Percentiles rank a stretch among this genome's conserved stretches.
These are phyloP conservation scores for Drosophila paracracens DNA, from an alignment of 2,888 invertebrate species.

Conservation along the genomic window DNA sequence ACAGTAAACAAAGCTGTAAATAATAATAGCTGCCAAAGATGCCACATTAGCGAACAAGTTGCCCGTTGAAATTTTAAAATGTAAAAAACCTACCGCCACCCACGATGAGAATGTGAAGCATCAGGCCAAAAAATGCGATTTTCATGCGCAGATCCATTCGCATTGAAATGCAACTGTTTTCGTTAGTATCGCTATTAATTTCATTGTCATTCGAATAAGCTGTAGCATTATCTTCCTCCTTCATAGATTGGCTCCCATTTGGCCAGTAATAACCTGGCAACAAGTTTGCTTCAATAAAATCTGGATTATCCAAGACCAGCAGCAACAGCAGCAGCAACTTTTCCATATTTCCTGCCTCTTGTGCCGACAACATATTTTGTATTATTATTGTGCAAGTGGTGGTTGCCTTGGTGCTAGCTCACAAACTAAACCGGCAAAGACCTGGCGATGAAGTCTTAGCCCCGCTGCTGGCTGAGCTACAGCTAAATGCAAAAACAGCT, in stretches of 20 bases:
- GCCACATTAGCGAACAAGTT: constrained; percentile 12
- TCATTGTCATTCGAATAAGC: constrained; percentile 13
- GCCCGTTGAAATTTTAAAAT: neutral
- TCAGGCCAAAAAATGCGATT: constrained; percentile 36
- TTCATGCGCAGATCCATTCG: constrained; percentile 24
- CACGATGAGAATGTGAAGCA: constrained; percentile 60
- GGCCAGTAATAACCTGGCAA: constrained; percentile 35
- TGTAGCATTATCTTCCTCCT: constrained; percentile 27
- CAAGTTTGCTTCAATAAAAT: neutral
- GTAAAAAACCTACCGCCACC: constrained; percentile 42
- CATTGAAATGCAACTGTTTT: neutral
- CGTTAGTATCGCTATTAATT: constrained; percentile 13
- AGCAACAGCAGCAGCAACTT: constrained; percentile 14
- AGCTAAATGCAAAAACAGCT: constrained; percentile 47
- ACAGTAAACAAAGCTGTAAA: constrained; percentile 51
- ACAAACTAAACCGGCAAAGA: constrained; percentile 22
- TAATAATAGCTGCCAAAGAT: constrained; percentile 41
- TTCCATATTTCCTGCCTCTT: constrained; percentile 1
- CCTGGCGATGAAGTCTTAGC: constrained; percentile 28
- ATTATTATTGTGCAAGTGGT: neutral
- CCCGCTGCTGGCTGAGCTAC: neutral
- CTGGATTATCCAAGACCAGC: constrained; percentile 5
- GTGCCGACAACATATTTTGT: constrained; percentile 8
- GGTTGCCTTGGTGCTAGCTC: constrained; percentile 10
- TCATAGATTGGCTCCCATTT: constrained; percentile 48